Conservation (phyloP, 2,888 invertebrate genomes). For the Thymelicus sylvestris region DNA sequence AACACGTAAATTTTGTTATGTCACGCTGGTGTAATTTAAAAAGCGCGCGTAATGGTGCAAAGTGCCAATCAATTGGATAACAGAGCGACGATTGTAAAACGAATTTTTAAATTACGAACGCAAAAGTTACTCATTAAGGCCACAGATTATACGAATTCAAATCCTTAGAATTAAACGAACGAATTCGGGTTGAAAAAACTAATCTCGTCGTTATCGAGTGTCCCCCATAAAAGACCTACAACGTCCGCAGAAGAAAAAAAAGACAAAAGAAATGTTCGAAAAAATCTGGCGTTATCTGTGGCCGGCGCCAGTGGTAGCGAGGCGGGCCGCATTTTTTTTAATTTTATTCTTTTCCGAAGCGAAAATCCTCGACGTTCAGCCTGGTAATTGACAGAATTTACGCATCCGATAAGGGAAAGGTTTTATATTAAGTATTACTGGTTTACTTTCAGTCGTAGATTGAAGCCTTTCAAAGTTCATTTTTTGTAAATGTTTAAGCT, state of each 20-base stretch:
- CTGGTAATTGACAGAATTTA: constrained; percentile 75
- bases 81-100: constrained; percentile 10
- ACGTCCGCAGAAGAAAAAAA: constrained; percentile 54
- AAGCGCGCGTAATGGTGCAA: constrained; percentile 23
- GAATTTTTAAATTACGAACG: constrained; percentile 34
- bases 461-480: constrained; percentile 33
- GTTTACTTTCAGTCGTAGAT: constrained; percentile 46
- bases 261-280: constrained; percentile 59
- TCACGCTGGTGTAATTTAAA: constrained; percentile 19
- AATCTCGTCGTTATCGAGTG: constrained; percentile 56
- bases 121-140: constrained; percentile 35
- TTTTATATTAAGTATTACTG: constrained; percentile 53
- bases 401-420: constrained; percentile 64
- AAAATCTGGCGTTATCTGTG: constrained; percentile 62
- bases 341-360: constrained; percentile 50
- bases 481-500: constrained; percentile 31
- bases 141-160: constrained; percentile 41
- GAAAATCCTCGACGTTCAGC: constrained; percentile 50
- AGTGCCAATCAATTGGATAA: constrained; percentile 32
- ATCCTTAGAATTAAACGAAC: constrained; percentile 34
- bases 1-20: constrained; percentile 25
- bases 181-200: constrained; percentile 52
- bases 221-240: constrained; percentile 65
- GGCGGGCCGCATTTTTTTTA: constrained; percentile 49
- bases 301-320: constrained; percentile 69